Base-by-base conservation (phyloP, 2,113 vertebrate species). In the Alaudala cheleensis region DNA sequence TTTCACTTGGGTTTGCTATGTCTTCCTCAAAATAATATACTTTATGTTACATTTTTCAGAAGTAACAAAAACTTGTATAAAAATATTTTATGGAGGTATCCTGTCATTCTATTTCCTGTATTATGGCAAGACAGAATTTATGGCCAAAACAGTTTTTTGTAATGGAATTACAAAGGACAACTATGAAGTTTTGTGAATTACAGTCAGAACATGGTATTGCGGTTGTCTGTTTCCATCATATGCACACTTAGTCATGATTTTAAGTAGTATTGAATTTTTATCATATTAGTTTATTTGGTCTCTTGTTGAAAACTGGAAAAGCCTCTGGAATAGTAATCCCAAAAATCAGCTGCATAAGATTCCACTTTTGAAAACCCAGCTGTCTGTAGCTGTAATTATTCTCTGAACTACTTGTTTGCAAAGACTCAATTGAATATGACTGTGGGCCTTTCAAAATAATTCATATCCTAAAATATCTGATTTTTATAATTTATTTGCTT, bases 301-400 rank as follows among this genome's bases (percentile, higher is more conserved):
- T 74, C 33, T 81, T 81, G 60, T 78, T 94, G 89, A 74, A 78
- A 85, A 79, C 44, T 66, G 56, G 49, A 81, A 74, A 74, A 85
- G 21, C 24, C 31, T 81, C 44, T 90, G 47, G 28, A 79, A 71
- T 31, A 67, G 47, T 56, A 54, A 85, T 81, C 33, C 29, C 34
- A 25, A 89, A 92, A 94, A 71, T 91, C 69, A 95, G 51, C 87
- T 87, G 84, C 73, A 54, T 91, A 54, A 71, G 77, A 84, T 85
- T 81, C n/a, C 26, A 40, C 61, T 91, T 91, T 65, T 71, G 93
- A 81, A 97, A 96, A 91, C 26, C 45, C 87, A 84, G 57, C 90
- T 96, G 95, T 79, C 61, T 87, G 58, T 57, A 64, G 76, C 72
- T 81, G 29, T 86, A 90, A 92, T 86, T 95, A 90, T 42, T 86